Conservation (phyloP, 2,888 invertebrate genomes). For the Bellardia pandia region DNA sequence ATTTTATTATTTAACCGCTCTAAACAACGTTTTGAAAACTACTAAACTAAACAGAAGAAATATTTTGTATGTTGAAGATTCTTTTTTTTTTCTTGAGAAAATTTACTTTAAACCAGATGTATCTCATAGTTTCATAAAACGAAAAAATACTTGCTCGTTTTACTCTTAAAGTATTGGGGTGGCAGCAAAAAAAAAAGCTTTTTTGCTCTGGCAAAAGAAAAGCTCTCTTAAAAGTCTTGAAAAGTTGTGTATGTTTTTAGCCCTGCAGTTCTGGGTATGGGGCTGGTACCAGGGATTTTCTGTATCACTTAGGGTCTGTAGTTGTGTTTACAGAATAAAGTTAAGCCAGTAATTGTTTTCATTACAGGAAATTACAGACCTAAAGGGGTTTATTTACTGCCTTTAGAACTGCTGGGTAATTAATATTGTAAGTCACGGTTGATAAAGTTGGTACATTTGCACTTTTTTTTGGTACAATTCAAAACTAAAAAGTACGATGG, state of each 20-base stretch:
- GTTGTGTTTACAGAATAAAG: no score
- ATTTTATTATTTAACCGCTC: constrained; percentile 9
- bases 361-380: no score
- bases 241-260: background rate
- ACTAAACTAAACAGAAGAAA: constrained; percentile 27
- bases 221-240: background rate
- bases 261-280: no score
- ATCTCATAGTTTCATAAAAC: constrained; percentile 1
- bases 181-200: background rate
- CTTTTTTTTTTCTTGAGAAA: background rate
- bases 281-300: no score
- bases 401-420: no score
- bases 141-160: background rate
- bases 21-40: constrained; percentile 14
- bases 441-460: no score
- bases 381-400: no score
- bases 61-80: constrained; percentile 5
- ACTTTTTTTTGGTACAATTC: no score
- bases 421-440: no score
- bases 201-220: background rate
- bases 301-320: no score
- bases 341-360: no score
- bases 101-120: background rate
- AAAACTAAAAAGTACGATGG: no score
- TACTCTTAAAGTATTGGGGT: background rate